Evolutionary conservation across 2,113 vertebrate species (phyloP).

Genomic region (Callionymus lyra): DNA sequence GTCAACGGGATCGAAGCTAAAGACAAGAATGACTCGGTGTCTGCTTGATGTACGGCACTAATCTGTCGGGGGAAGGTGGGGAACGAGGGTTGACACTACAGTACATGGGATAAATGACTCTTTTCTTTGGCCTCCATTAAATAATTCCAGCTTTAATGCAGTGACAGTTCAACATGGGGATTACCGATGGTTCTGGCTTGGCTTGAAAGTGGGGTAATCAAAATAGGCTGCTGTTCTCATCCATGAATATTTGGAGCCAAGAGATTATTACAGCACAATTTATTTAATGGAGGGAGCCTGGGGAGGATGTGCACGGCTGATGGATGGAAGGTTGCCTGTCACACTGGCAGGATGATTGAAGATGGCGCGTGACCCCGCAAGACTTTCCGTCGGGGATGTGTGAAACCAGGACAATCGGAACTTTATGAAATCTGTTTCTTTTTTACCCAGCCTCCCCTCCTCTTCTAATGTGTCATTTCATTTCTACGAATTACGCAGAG

Average conservation of each 20-base stretch:
- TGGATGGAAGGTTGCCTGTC: slow-evolving; percentile 48
- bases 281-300: slow-evolving; percentile 71
- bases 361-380: slow-evolving; percentile 38
- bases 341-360: slow-evolving; percentile 55
- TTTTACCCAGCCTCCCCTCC: neutral
- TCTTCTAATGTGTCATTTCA: slow-evolving; percentile 19
- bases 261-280: slow-evolving; percentile 74
- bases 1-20: too few species aligned
- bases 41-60: slow-evolving; percentile 5
- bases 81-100: slow-evolving; percentile 12
- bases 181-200: slow-evolving; percentile 55
- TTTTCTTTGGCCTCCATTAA: slow-evolving; percentile 30
- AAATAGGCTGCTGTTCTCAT: slow-evolving; percentile 61
- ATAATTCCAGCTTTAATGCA: slow-evolving; percentile 58
- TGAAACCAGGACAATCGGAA: slow-evolving; percentile 32
- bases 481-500: slow-evolving; percentile 22
- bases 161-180: slow-evolving; percentile 59
- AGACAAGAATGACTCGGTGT: too few species aligned
- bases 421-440: slow-evolving; percentile 10
- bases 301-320: slow-evolving; percentile 38
- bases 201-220: slow-evolving; percentile 68
- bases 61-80: slow-evolving; percentile 13
- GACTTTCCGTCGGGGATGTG: slow-evolving; percentile 34
- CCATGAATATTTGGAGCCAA: slow-evolving; percentile 63
- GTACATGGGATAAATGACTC: slow-evolving; percentile 26